phyloP scores from a whole-genome alignment of 2,888 invertebrate genomes.

The Helobdella robusta region DNA sequence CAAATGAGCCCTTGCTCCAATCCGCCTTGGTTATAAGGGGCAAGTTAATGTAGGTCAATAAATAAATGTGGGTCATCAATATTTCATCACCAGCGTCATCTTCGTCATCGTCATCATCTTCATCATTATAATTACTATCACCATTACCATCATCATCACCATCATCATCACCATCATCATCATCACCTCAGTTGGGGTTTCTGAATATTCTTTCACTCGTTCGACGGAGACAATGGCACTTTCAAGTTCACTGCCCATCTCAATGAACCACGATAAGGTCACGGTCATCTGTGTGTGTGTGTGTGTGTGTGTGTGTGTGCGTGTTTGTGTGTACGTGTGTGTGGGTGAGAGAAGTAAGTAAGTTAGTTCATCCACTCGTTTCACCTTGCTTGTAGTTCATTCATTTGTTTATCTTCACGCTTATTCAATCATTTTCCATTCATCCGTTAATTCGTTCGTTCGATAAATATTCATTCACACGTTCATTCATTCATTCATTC shows the following conservation, averaged over 20 bases:
- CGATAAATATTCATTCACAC: too few relatives aligned
- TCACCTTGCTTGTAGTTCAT: too few relatives aligned
- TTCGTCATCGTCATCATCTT: background rate
- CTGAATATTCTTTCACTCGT: slow-evolving; percentile 86
- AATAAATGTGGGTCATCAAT: slow-evolving; percentile 35
- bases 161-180: too few relatives aligned
- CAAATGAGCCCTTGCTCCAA: slow-evolving; percentile 31
- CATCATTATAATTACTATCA: too few relatives aligned
- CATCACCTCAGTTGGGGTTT: slow-evolving; percentile 49
- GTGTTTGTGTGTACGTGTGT: background rate
- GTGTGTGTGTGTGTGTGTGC: slow-evolving; percentile 65
- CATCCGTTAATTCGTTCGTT: too few relatives aligned
- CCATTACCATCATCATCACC: background rate
- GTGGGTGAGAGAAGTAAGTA: too few relatives aligned
- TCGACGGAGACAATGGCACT: slow-evolving; percentile 94
- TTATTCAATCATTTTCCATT: too few relatives aligned
- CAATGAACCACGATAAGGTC: slow-evolving; percentile 85
- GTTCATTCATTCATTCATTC: slow-evolving; percentile 3
- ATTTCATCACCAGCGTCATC: background rate
- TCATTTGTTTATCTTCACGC: too few relatives aligned
- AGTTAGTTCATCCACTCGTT: too few relatives aligned
- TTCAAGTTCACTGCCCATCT: slow-evolving; percentile 90
- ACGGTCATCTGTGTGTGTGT: slow-evolving; percentile 73
- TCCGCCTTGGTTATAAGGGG: slow-evolving; percentile 32
- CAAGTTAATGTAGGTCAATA: slow-evolving; percentile 24